phyloP scores from a whole-genome alignment of 2,888 invertebrate species.

The Papilio gigon region DNA sequence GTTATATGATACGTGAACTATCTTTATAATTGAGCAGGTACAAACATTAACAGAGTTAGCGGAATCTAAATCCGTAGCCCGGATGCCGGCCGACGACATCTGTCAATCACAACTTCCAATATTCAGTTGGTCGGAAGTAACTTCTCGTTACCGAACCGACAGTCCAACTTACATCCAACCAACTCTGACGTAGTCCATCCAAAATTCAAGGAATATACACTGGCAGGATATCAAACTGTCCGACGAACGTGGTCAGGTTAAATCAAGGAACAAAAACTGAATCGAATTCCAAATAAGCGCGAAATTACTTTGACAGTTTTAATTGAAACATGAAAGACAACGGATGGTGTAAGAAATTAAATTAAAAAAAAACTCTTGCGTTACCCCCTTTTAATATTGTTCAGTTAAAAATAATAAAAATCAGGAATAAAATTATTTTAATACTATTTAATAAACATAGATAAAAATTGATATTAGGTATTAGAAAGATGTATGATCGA shows the following conservation, averaged over 20 bases:
- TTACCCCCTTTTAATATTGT: neutral
- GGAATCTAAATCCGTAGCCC: conserved; percentile 20
- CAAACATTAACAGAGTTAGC: conserved; percentile 8
- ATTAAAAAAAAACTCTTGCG: neutral
- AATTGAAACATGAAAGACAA: conserved; percentile 14
- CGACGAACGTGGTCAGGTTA: conserved; percentile 55
- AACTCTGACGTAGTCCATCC: conserved; percentile 68
- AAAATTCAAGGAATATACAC: conserved; percentile 73
- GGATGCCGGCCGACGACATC: conserved; percentile 40
- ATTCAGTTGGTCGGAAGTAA: conserved; percentile 51
- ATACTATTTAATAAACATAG: too few relatives aligned
- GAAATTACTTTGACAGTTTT: conserved; percentile 51
- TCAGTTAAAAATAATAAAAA: neutral
- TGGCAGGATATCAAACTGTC: conserved; percentile 62
- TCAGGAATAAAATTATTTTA: too few relatives aligned
- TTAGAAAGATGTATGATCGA: too few relatives aligned
- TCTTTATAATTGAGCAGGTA: neutral
- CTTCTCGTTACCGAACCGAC: conserved; percentile 60
- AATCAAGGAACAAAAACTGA: conserved; percentile 60
- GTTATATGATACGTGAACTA: too few relatives aligned
- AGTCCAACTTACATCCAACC: conserved; percentile 63
- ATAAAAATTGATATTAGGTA: too few relatives aligned
- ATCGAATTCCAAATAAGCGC: conserved; percentile 56
- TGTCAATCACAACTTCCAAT: conserved; percentile 44
- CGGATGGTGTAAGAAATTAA: neutral